Conservation (phyloP, 2,113 vertebrate species). For the Anguilla rostrata region DNA sequence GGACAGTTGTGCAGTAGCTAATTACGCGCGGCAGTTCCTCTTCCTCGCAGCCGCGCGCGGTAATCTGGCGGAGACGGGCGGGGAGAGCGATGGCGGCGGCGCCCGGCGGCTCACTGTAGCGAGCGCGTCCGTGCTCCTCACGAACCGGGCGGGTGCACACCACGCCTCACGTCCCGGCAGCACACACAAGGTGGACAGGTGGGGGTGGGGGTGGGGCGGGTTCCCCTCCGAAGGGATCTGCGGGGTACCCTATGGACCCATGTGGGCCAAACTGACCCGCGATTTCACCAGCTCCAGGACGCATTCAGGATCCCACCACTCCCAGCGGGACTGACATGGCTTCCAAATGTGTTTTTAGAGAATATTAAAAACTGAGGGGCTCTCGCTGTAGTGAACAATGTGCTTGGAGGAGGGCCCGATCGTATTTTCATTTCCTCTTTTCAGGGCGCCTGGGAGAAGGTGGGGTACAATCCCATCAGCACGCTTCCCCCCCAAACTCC, state of each 20-base stretch:
- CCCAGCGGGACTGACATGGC: slow-evolving; percentile 42
- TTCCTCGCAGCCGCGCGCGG: slow-evolving; percentile 3
- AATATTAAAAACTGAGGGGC: slow-evolving; percentile 7
- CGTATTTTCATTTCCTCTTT: not conserved
- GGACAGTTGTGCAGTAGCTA: slow-evolving; percentile 64
- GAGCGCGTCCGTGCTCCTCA: not conserved
- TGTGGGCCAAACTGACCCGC: not conserved
- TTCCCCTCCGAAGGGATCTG: not conserved
- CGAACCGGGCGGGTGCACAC: not conserved
- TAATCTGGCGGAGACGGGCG: slow-evolving; percentile 13
- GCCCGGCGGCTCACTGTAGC: not conserved
- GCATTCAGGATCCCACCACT: slow-evolving; percentile 43
- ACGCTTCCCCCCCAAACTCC: too few species aligned
- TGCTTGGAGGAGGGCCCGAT: not conserved
- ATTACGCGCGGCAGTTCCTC: slow-evolving; percentile 57
- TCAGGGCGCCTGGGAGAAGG: not conserved
- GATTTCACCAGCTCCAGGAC: not conserved
- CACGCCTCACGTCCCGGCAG: not conserved
- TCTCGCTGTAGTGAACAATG: not conserved
- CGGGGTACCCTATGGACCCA: not conserved
- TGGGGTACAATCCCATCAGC: not conserved
- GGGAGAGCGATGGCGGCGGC: not conserved
- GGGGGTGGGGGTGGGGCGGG: not conserved
- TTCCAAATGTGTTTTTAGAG: not conserved
- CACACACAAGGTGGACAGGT: not conserved